phyloP scores from a whole-genome alignment of 1,140 invertebrate species.

The Caenorhabditis tropicalis region DNA sequence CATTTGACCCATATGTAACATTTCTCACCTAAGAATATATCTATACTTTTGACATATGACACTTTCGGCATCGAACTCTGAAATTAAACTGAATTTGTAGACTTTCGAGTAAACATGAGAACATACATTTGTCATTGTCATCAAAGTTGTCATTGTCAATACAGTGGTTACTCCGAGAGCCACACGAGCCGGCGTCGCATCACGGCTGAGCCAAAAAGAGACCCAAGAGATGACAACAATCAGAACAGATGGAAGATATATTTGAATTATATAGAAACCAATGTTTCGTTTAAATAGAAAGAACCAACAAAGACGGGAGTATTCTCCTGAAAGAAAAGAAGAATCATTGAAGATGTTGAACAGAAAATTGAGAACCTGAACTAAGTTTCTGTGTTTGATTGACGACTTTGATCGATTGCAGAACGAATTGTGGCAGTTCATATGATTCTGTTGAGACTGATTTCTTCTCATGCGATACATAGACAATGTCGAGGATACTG shows the following conservation, averaged over 20 bases:
- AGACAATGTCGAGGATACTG: conserved; percentile 93
- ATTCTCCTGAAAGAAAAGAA: conserved; percentile 59
- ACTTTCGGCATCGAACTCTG: conserved; percentile 78
- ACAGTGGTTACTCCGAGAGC: conserved; percentile 72
- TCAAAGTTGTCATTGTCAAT: conserved; percentile 72
- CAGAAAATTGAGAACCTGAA: conserved; percentile 38
- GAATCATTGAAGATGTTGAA: neutral
- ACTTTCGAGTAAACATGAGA: neutral
- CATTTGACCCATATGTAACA: neutral
- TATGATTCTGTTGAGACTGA: conserved; percentile 71
- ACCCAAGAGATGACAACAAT: conserved; percentile 70
- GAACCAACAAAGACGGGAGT: conserved; percentile 58
- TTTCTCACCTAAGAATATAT: conserved; percentile 89
- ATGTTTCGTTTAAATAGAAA: conserved; percentile 69
- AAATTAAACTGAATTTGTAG: neutral
- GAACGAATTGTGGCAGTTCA: conserved; percentile 81
- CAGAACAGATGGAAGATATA: conserved; percentile 64
- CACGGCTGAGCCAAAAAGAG: conserved; percentile 68
- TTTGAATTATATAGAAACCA: conserved; percentile 63
- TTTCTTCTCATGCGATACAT: conserved; percentile 78
- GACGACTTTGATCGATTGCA: conserved; percentile 76
- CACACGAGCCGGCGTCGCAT: conserved; percentile 67
- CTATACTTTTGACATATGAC: conserved; percentile 96
- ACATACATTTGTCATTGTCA: conserved; percentile 60
- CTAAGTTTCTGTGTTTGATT: conserved; percentile 56